Percentiles rank a stretch among this genome's conserved stretches.
phyloP scores from a whole-genome alignment of 2,113 vertebrate genomes.

The Lanius collurio region DNA sequence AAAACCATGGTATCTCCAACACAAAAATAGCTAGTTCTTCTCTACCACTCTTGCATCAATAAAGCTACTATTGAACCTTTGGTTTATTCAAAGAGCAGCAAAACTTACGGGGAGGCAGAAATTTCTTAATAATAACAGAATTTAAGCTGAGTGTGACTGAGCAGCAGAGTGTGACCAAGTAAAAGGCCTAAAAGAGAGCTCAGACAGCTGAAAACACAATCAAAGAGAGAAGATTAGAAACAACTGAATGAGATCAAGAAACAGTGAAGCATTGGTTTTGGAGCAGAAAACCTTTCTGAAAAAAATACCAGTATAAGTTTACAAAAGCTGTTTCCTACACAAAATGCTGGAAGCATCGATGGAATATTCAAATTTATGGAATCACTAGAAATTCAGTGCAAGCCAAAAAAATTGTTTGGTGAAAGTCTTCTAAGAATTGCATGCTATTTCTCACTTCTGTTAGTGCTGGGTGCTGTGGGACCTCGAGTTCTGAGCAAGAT shows the following conservation, averaged over 20 bases:
- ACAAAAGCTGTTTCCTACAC: not conserved
- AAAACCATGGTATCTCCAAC: not conserved
- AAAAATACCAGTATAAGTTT: not conserved
- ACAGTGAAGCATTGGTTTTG: not conserved
- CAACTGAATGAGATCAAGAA: not conserved
- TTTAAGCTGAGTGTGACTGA: no score
- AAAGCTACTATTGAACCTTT: not conserved
- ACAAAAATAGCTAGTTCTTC: not conserved
- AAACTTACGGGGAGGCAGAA: not conserved
- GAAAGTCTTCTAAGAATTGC: not conserved
- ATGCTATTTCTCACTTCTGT: not conserved
- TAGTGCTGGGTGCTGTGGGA: not conserved
- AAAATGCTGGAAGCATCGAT: not conserved
- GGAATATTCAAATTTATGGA: not conserved
- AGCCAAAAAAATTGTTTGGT: not conserved
- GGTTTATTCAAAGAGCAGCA: not conserved
- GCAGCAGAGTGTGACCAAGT: not conserved
- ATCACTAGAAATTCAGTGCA: not conserved
- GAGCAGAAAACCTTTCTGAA: not conserved
- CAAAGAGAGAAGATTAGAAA: not conserved
- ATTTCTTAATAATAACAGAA: not conserved
- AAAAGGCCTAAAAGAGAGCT: not conserved
- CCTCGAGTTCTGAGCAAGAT: not conserved
- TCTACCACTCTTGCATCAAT: not conserved
- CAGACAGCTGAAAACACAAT: not conserved